phyloP scores from a whole-genome alignment of 2,797 vertebrate species.

The Chloroceryle amazona region DNA sequence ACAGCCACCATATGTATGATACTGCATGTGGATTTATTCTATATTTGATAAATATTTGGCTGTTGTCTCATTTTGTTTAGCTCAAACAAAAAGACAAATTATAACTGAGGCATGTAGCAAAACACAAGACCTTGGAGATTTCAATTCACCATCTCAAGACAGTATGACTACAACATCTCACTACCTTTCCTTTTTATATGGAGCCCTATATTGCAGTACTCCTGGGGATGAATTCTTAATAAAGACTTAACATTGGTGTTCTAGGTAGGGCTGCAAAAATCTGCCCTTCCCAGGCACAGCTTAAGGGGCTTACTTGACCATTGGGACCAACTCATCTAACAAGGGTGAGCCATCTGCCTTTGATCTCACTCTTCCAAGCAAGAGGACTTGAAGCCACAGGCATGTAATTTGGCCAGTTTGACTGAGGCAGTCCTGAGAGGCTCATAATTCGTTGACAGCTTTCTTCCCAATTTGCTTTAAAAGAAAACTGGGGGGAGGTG shows the following conservation, averaged over 20 bases:
- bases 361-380: not conserved
- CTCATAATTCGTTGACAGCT: not conserved
- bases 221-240: not conserved
- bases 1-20: fast-evolving
- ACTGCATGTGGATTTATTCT: not conserved
- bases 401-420: not conserved
- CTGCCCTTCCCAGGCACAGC: not conserved
- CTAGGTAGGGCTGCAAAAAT: not conserved
- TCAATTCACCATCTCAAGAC: not conserved
- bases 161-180: not conserved
- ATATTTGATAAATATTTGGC: not conserved
- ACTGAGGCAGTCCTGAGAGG: not conserved
- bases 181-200: not conserved
- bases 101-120: not conserved
- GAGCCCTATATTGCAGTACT: not conserved
- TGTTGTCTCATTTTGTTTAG: not conserved
- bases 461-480: not conserved
- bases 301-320: not conserved
- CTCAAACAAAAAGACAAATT: not conserved
- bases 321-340: not conserved
- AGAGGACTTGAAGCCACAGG: not conserved
- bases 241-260: not conserved
- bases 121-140: not conserved
- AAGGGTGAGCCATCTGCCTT: not conserved
- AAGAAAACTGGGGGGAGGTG: not conserved